A percentile compares a stretch with the other conserved stretches of the same genome.
phyloP scores from a whole-genome alignment of 2,888 invertebrate species.

The Drosophila siamana region DNA sequence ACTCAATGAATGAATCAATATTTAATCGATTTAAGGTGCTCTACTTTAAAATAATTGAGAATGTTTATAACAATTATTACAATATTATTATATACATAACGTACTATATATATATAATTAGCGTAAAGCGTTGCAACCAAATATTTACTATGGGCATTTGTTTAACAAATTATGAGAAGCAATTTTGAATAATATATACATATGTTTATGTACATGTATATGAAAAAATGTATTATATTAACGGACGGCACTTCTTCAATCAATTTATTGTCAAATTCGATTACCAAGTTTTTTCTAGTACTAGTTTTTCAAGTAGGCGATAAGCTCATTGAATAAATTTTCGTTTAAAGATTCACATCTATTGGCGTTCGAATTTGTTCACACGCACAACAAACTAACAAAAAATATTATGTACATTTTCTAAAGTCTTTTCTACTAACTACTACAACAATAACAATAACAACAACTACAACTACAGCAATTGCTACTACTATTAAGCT shows the following conservation, averaged over 20 bases:
- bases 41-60: slow-evolving; percentile 34
- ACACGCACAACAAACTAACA: not conserved
- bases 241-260: slow-evolving; percentile 8
- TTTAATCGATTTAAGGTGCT: slow-evolving; percentile 56
- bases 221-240: slow-evolving; percentile 12
- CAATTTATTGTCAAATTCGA: slow-evolving; percentile 31
- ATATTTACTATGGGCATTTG: slow-evolving; percentile 43
- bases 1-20: slow-evolving; percentile 33
- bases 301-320: slow-evolving; percentile 21
- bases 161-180: slow-evolving; percentile 48
- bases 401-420: not conserved
- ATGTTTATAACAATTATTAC: slow-evolving; percentile 30
- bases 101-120: slow-evolving; percentile 2
- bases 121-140: slow-evolving; percentile 14
- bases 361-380: slow-evolving; percentile 1
- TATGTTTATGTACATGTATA: not conserved
- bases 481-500: not conserved
- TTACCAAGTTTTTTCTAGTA: not conserved
- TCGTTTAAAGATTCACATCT: slow-evolving; percentile 19
- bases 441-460: too few relatives aligned
- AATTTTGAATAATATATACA: slow-evolving; percentile 30
- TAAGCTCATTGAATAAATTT: slow-evolving; percentile 20
- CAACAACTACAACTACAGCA: slow-evolving; percentile 10
- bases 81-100: slow-evolving; percentile 1
- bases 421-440: too few relatives aligned